phyloP scores from a whole-genome alignment of 53 echinoderm and acorn worm species.

The Arbacia lixula region DNA sequence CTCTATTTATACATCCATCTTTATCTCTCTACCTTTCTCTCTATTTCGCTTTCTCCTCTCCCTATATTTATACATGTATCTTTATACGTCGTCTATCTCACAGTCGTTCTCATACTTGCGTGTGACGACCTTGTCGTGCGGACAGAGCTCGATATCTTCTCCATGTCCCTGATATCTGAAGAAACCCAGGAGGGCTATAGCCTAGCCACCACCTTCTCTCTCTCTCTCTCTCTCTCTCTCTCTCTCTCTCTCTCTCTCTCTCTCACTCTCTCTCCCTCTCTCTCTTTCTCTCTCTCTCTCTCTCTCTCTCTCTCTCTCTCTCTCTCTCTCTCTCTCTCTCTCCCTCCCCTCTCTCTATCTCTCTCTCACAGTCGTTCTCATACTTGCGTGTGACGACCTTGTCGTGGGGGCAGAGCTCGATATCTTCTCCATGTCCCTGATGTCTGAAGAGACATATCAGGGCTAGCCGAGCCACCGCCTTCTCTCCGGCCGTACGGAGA shows the following conservation, averaged over 20 bases:
- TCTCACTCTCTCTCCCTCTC: neutral
- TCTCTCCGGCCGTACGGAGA: neutral
- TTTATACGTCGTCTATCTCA: too few species aligned
- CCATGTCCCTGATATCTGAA: neutral
- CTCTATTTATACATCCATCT: too few species aligned
- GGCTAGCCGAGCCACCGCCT: neutral
- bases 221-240: neutral
- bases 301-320: neutral
- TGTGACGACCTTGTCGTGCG: neutral
- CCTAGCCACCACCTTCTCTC: neutral
- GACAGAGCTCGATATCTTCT: slow-evolving; percentile 33
- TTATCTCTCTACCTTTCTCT: too few species aligned
- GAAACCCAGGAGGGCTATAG: neutral
- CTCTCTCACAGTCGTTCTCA: neutral
- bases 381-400: slow-evolving; percentile 23
- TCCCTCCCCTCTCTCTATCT: neutral
- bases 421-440: slow-evolving; percentile 11
- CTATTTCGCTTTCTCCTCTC: too few species aligned
- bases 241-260: neutral
- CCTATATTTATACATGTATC: too few species aligned
- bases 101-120: neutral
- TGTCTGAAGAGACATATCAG: neutral
- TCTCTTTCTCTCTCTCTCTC: neutral
- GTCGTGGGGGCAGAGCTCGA: slow-evolving; percentile 1
- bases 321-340: neutral